These are phyloP conservation scores for Battus philenor DNA, from an alignment of 1,140 invertebrate genomes.

Conservation along the genomic window DNA sequence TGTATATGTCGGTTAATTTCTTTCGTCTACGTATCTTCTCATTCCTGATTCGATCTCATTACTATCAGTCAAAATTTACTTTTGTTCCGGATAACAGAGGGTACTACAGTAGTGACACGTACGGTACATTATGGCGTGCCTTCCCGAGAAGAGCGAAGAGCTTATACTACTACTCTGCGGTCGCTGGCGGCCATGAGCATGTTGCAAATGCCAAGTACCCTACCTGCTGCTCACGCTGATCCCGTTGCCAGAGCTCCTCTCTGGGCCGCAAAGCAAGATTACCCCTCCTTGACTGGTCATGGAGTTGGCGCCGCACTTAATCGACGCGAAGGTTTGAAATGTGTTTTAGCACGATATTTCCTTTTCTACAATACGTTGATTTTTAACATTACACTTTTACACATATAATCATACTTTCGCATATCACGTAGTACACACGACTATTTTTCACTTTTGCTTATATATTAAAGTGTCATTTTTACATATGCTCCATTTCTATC, in stretches of 20 bases:
- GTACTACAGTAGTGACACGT: slow-evolving; percentile 95
- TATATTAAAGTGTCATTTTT: too few species aligned
- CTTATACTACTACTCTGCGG: slow-evolving; percentile 93
- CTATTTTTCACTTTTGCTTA: too few species aligned
- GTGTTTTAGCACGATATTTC: too few species aligned
- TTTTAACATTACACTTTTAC: too few species aligned
- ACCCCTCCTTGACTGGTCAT: slow-evolving; percentile 91
- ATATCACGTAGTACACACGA: too few species aligned
- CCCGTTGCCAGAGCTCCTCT: slow-evolving; percentile 85
- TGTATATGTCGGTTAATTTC: too few species aligned
- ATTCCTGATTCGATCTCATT: too few species aligned
- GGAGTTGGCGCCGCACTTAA: slow-evolving; percentile 92
- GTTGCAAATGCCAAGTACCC: slow-evolving; percentile 81
- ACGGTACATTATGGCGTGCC: slow-evolving; percentile 93
- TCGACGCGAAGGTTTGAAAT: slow-evolving; percentile 88
- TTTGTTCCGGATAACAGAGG: slow-evolving; percentile 76
- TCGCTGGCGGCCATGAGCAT: slow-evolving; percentile 86
- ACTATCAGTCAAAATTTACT: neutral
- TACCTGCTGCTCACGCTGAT: slow-evolving; percentile 83
- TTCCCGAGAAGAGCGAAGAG: slow-evolving; percentile 83
- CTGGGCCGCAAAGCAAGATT: slow-evolving; percentile 89
- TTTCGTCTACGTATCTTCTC: too few species aligned
- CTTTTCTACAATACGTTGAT: too few species aligned
- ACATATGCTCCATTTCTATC: too few species aligned
- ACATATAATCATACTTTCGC: too few species aligned